phyloP scores from a whole-genome alignment of 2,797 vertebrate genomes.

The Pagetopsis macropterus region DNA sequence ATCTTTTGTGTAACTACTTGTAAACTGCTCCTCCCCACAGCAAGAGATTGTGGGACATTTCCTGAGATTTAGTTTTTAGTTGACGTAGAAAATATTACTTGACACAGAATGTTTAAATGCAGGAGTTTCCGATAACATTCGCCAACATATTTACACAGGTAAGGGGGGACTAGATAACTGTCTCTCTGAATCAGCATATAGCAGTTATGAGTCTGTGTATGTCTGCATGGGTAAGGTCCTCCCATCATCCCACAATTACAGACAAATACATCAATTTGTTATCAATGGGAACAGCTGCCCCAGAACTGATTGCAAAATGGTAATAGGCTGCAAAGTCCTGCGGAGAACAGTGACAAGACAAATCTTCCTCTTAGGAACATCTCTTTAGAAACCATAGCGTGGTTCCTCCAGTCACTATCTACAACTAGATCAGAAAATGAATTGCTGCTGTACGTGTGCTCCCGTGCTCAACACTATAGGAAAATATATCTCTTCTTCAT shows the following conservation, averaged over 20 bases:
- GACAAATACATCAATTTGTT: constrained; percentile 70
- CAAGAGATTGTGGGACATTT: constrained; percentile 51
- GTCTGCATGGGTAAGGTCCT: constrained; percentile 26
- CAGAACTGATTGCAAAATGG: constrained; percentile 62
- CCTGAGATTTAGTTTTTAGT: constrained; percentile 50
- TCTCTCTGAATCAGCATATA: constrained; percentile 35
- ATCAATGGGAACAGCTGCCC: constrained; percentile 72
- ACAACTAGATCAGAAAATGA: constrained; percentile 56
- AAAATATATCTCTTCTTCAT: constrained; percentile 11
- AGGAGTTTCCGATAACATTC: constrained; percentile 41
- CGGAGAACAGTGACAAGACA: constrained; percentile 64
- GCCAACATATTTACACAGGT: constrained; percentile 49
- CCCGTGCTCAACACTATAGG: constrained; percentile 13
- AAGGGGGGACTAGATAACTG: constrained; percentile 33
- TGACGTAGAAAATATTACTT: constrained; percentile 32
- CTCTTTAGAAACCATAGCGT: constrained; percentile 55
- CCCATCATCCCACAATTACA: constrained; percentile 55
- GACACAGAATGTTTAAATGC: constrained; percentile 36
- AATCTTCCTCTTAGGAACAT: constrained; percentile 53
- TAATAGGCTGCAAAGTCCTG: constrained; percentile 57
- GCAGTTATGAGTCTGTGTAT: constrained; percentile 28
- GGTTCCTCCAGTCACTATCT: constrained; percentile 46
- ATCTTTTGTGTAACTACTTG: constrained; percentile 64
- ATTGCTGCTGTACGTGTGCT: constrained; percentile 38
- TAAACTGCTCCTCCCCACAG: constrained; percentile 61